Evolutionary conservation across 2,888 invertebrate genomes (phyloP).

Genomic region (Imbricaverruca yamaguchii): DNA sequence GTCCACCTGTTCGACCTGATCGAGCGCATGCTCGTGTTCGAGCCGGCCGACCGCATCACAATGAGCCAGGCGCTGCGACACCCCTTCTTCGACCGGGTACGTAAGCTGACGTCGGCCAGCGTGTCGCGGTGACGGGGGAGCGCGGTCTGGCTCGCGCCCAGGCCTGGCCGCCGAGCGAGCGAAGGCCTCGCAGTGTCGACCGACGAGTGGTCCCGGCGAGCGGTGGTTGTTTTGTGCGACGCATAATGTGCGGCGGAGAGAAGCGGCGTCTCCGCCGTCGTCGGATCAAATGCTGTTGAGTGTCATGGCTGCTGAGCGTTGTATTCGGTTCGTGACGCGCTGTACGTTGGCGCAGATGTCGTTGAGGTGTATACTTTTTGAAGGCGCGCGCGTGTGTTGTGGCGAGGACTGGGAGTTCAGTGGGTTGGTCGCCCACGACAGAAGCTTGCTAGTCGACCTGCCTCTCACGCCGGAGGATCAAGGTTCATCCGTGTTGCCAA

Average conservation of each 20-base stretch:
- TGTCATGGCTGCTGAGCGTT: neutral
- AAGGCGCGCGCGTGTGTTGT: too few species aligned
- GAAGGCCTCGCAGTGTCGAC: neutral
- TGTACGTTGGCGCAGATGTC: too few species aligned
- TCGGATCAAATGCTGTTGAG: neutral
- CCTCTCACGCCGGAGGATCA: too few species aligned
- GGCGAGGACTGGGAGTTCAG: too few species aligned
- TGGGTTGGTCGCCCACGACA: too few species aligned
- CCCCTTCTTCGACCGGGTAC: slow-evolving; percentile 9
- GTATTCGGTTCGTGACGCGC: neutral
- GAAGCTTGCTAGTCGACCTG: too few species aligned
- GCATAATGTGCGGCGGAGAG: too few species aligned
- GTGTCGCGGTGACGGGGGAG: neutral
- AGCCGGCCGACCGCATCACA: slow-evolving; percentile 81
- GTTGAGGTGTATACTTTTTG: too few species aligned
- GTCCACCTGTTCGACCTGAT: slow-evolving; percentile 86
- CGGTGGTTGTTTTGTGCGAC: neutral
- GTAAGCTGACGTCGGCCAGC: neutral
- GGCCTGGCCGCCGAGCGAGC: neutral
- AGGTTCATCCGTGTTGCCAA: too few species aligned
- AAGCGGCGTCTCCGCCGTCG: too few species aligned
- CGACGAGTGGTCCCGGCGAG: neutral
- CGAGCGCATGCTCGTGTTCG: slow-evolving; percentile 92
- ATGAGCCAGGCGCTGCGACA: slow-evolving; percentile 84
- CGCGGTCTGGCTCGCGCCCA: neutral